Evolutionary conservation across 2,113 vertebrate genomes (phyloP).

Genomic region (Amphiprion percula): DNA sequence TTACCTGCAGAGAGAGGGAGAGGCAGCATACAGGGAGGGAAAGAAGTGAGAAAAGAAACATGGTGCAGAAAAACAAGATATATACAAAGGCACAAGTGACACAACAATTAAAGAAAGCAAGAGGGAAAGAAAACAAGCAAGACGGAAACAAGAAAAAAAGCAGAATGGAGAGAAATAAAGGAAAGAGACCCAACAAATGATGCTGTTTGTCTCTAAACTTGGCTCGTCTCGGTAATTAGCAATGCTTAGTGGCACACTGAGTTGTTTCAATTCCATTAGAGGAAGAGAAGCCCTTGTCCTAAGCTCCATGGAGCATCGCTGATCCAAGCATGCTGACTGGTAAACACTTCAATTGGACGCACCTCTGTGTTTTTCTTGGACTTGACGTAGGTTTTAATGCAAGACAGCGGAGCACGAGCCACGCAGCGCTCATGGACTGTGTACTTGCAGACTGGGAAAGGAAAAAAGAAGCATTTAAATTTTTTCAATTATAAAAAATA

Average conservation of each 20-base stretch:
- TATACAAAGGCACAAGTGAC: constrained; percentile 40
- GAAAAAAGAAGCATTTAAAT: background rate
- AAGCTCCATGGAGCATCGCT: constrained; percentile 52
- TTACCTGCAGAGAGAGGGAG: constrained; percentile 84
- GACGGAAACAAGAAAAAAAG: background rate
- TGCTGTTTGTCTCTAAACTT: constrained; percentile 53
- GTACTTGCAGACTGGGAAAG: constrained; percentile 93
- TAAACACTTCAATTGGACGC: constrained; percentile 81
- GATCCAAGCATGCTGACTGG: constrained; percentile 67
- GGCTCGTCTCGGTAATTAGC: constrained; percentile 68
- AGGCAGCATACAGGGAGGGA: constrained; percentile 30
- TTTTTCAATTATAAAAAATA: constrained; percentile 4
- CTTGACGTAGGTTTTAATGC: constrained; percentile 96
- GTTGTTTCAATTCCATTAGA: constrained; percentile 70
- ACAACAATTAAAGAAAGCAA: constrained; percentile 52
- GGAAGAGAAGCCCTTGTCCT: constrained; percentile 62
- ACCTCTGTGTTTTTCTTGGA: constrained; percentile 96
- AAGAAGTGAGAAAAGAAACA: constrained; percentile 60
- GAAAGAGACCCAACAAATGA: constrained; percentile 13
- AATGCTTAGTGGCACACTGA: constrained; percentile 69
- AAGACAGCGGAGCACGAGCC: constrained; percentile 90
- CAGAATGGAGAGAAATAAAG: background rate
- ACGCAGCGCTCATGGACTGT: constrained; percentile 94
- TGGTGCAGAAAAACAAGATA: constrained; percentile 65
- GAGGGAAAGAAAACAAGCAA: constrained; percentile 17